Conservation (phyloP, 2,888 invertebrate species). For the Scaptomyza flava region DNA sequence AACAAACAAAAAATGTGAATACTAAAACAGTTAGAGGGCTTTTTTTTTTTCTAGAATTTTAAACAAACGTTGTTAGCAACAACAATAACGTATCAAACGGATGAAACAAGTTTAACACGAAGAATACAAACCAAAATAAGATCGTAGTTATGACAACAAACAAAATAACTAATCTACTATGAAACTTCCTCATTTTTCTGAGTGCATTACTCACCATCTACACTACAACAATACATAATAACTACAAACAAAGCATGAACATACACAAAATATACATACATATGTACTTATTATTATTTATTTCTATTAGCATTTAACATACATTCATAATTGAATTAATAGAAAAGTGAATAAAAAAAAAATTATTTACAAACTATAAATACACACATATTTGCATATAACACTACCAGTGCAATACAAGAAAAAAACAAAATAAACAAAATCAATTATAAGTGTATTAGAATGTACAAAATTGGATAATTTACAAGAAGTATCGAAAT, state of each 20-base stretch:
- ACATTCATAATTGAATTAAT: not conserved
- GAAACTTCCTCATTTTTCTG: conserved; percentile 84
- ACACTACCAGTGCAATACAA: not conserved
- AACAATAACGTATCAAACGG: conserved; percentile 13
- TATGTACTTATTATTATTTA: conserved; percentile 30
- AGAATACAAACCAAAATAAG: not conserved
- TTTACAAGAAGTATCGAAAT: no score
- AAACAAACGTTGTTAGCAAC: conserved; percentile 51
- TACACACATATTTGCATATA: conserved; percentile 23
- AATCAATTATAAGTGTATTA: conserved; percentile 44
- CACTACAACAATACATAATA: conserved; percentile 38
- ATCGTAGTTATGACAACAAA: conserved; percentile 11
- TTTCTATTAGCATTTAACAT: conserved; percentile 13
- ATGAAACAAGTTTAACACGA: conserved; percentile 26
- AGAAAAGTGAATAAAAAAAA: conserved; percentile 22
- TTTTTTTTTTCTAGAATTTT: conserved; percentile 84
- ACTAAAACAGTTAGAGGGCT: conserved; percentile 80
- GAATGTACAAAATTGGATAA: no score
- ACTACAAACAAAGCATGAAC: conserved; percentile 23
- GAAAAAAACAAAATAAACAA: conserved; percentile 11
- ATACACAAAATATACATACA: conserved; percentile 28
- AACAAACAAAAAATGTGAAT: conserved; percentile 51
- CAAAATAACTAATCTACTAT: conserved; percentile 36
- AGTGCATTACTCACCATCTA: conserved; percentile 76
- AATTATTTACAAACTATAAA: conserved; percentile 27